A percentile compares a stretch with the other conserved stretches of the same genome.
These are phyloP conservation scores for Eurytoma adleriae DNA, from an alignment of 2,888 invertebrate genomes.

Conservation along the genomic window DNA sequence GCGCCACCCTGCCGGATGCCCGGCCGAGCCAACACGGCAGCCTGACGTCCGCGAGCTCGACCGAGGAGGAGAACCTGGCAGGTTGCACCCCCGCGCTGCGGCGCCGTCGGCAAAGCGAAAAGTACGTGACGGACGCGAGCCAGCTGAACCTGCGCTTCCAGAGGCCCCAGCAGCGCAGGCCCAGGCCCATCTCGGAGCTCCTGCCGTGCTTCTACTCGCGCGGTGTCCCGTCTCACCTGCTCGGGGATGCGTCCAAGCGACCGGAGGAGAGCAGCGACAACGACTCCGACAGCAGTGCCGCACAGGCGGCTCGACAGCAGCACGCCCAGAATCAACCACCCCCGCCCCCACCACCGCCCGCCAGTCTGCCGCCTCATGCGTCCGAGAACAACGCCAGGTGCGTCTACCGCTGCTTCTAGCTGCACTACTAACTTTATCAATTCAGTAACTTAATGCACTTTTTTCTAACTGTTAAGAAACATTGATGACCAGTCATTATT, in stretches of 20 bases:
- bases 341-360: conserved; percentile 70
- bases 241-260: conserved; percentile 69
- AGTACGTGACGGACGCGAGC: conserved; percentile 90
- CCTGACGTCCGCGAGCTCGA: conserved; percentile 71
- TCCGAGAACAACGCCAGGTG: conserved; percentile 75
- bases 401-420: background rate
- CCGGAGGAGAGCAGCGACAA: conserved; percentile 74
- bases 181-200: conserved; percentile 70
- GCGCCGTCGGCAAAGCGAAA: conserved; percentile 84
- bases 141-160: conserved; percentile 89
- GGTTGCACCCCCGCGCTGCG: conserved; percentile 83
- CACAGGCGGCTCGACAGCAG: conserved; percentile 1
- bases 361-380: conserved; percentile 71
- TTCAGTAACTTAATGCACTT: too few relatives aligned
- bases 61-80: conserved; percentile 72
- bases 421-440: too few relatives aligned
- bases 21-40: conserved; percentile 66
- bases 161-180: conserved; percentile 77
- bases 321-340: conserved; percentile 57
- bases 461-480: too few relatives aligned
- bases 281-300: conserved; percentile 71
- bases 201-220: conserved; percentile 66
- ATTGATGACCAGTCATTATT: too few relatives aligned
- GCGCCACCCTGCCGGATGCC: conserved; percentile 75
- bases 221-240: conserved; percentile 72